Base-by-base conservation (phyloP, 2,888 invertebrate genomes). In the Endotricha flammealis region DNA sequence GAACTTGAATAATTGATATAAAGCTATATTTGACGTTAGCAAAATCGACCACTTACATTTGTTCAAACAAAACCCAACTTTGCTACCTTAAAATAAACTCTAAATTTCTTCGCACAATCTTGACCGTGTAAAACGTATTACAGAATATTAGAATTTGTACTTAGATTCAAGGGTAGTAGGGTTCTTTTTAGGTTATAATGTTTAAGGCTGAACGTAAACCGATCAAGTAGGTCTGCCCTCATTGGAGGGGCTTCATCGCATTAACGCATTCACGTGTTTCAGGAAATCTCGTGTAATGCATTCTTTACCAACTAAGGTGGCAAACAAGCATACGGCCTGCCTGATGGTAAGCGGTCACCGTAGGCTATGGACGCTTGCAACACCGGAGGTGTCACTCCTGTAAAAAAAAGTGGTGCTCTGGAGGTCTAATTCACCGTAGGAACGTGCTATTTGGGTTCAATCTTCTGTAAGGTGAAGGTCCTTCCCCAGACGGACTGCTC, bases 221-320 rank as follows among this genome's bases (percentile, higher is more conserved):
- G 50, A 57, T 59, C 41, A 50, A 39, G 27, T 58, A 61, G 50
- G 52, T 45, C 40, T 44, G 70, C 51, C 68, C 69, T 69, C 58
- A 54, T 54, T 53, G 33, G 35, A 62, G 51, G 14, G 75, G 65
- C 58, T 69, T 77, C 79, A 78, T 79, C 76, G 73, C 70, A 75
- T 79, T 78, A 79, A 28, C n/a, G 20, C 34, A 38, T 38, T 53
- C 59, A 64, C 64, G 62, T 67, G 56, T 58, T 50, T 34, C 42
- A 53, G 58, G 57, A 66, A 70, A 66, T 68, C 57, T 67, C 56
- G 52, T 39, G 38, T 44, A 50, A 38, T 60, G 53, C 46, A 52
- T 41, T 41, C n/a, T n/a, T n/a, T n/a, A n/a, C n/a, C n/a, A n/a
- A n/a, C n/a, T n/a, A n/a, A n/a, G n/a, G n/a, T n/a, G n/a, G n/a